Conservation (phyloP, 2,888 invertebrate species). For the Epinotia brunnichana region DNA sequence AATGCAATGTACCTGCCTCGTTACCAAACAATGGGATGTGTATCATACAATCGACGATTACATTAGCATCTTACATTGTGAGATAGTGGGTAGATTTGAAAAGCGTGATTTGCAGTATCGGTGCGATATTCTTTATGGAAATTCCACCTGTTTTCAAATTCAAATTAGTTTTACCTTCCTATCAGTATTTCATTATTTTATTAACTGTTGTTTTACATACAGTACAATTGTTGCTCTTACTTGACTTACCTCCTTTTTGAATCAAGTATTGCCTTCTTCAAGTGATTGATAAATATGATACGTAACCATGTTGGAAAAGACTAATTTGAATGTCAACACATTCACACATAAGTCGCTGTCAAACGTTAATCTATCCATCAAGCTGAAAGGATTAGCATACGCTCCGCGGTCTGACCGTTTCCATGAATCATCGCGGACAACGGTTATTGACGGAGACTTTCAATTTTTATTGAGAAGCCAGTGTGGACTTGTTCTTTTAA, state of each 20-base stretch:
- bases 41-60: conserved; percentile 61
- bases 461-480: conserved; percentile 41
- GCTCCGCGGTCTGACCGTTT: conserved; percentile 29
- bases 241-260: not conserved
- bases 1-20: conserved; percentile 54
- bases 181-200: conserved; percentile 7
- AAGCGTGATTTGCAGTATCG: conserved; percentile 27
- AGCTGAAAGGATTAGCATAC: conserved; percentile 38
- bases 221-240: not conserved
- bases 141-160: conserved; percentile 3
- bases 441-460: conserved; percentile 41
- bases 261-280: not conserved
- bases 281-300: conserved; percentile 34
- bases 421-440: conserved; percentile 38
- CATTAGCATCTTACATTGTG: conserved; percentile 49
- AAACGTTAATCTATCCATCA: conserved; percentile 39
- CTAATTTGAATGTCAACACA: conserved; percentile 43
- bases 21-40: conserved; percentile 68
- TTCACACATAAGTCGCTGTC: conserved; percentile 42
- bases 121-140: conserved; percentile 20
- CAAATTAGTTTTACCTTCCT: not conserved
- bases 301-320: conserved; percentile 31
- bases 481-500: no score
- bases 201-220: not conserved
- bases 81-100: conserved; percentile 36